Evolutionary conservation across 2,888 invertebrate genomes (phyloP).

Genomic region (Neria commutata): DNA sequence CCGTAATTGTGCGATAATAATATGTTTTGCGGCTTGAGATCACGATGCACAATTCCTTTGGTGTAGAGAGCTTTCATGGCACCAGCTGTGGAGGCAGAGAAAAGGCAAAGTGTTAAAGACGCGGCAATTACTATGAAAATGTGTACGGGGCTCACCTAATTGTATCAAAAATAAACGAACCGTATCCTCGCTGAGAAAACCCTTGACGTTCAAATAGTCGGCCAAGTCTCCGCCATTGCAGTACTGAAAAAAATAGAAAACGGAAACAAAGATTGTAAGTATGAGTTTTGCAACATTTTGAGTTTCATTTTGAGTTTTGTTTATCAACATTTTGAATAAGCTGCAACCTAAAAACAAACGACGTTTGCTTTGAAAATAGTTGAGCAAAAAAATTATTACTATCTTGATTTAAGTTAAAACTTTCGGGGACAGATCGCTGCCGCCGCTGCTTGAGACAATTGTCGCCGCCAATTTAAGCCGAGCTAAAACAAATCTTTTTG

Average conservation of each 20-base stretch:
- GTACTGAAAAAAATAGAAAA: constrained; percentile 71
- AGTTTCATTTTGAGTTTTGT: not conserved
- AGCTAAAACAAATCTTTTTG: constrained; percentile 1
- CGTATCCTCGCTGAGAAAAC: constrained; percentile 96
- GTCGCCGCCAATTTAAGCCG: too few relatives aligned
- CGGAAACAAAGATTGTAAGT: constrained; percentile 3
- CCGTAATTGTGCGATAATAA: constrained; percentile 78
- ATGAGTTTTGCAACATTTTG: not conserved
- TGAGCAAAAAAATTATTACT: constrained; percentile 1
- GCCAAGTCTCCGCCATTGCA: constrained; percentile 99
- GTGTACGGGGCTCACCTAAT: constrained; percentile 69
- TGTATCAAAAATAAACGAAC: constrained; percentile 94
- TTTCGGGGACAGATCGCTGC: too few relatives aligned
- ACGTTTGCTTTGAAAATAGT: constrained; percentile 24
- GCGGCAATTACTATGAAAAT: constrained; percentile 12
- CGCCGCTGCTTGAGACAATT: too few relatives aligned
- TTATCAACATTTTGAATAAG: constrained; percentile 35
- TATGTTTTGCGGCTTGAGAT: constrained; percentile 99
- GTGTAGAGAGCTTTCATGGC: constrained; percentile 97
- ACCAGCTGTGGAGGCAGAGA: constrained; percentile 69
- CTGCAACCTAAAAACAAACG: not conserved
- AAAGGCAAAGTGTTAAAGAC: not conserved
- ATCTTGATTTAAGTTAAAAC: too few relatives aligned
- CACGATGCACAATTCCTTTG: constrained; percentile 98
- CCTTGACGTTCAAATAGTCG: constrained; percentile 93